These are phyloP conservation scores for Drymonia ruficornis DNA, from an alignment of 2,888 invertebrate genomes.

Conservation along the genomic window DNA sequence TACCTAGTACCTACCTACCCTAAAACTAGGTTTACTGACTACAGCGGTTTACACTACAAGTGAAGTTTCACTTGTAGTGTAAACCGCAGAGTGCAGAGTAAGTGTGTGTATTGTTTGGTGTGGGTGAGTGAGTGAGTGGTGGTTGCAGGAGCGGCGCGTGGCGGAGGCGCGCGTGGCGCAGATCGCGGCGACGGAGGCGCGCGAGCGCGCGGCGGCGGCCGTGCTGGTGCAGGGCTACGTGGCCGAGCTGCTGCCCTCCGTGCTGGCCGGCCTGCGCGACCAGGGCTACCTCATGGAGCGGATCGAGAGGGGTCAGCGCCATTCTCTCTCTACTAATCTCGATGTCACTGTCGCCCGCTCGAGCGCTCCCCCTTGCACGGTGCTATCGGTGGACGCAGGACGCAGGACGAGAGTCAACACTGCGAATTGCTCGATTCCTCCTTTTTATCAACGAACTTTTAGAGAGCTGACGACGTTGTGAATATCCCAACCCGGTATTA, in stretches of 20 bases:
- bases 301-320: conserved; percentile 80
- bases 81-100: too few species aligned
- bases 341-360: background rate
- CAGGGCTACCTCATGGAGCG: conserved; percentile 88
- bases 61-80: too few species aligned
- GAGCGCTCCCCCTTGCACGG: background rate
- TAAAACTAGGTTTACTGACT: too few species aligned
- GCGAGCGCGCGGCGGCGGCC: conserved; percentile 92
- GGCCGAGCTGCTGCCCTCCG: conserved; percentile 93
- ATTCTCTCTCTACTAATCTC: background rate
- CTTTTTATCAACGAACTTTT: too few species aligned
- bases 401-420: too few species aligned
- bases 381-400: background rate
- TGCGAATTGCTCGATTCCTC: too few species aligned
- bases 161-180: conserved; percentile 88
- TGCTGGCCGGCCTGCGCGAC: conserved; percentile 91
- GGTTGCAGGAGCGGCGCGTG: conserved; percentile 86
- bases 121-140: too few species aligned
- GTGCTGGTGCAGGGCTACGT: conserved; percentile 94
- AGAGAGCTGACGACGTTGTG: too few species aligned
- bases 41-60: too few species aligned
- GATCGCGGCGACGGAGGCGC: conserved; percentile 88
- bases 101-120: too few species aligned
- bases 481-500: too few species aligned
- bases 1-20: too few species aligned